Base-by-base conservation (phyloP, 2,113 vertebrate species). In the Thamnophis sirtalis region DNA sequence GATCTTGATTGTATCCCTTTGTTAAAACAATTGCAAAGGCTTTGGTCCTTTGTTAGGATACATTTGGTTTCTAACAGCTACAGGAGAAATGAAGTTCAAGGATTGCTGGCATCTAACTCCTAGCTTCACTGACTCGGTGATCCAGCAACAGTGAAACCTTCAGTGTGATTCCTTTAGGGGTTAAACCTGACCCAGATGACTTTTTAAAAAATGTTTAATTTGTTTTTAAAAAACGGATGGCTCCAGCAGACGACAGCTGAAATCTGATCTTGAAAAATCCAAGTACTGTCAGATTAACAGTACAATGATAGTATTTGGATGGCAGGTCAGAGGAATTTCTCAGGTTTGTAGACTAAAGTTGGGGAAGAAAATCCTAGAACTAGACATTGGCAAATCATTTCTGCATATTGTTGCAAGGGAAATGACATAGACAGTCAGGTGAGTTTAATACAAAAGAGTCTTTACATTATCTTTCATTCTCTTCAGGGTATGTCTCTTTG, bases 1-100 rank as follows among this genome's bases (percentile, higher is more conserved):
- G 50, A 51, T 51, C 50, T 51, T 51, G 50, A 51, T 51, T 51
- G 50, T 51, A 51, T 51, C 50, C 9, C 50, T 51, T 51, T 51
- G 50, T 51, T 51, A 51, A 51, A 51, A 90, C 94, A 85, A 95
- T 88, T 54, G 54, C 94, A 93, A 49, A 10, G 28, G 68, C n/a
- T 33, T 38, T 73, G 68, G n/a, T 17, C 15, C n/a, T 73, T 33
- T 33, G n/a, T 73, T 73, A 80, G 33, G 68, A 80, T 80, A 80
- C 43, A 33, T 9, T 80, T 80, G 73, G 33, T 43, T 43, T 43
- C 33, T 80, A 80, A 21, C 73, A 80, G 17, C 33, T 80, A 9
- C 33, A 80, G 73, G 73, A 80, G 33, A 80, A 80, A 43, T 80
- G 17, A 80, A 43, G 73, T 22, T 80, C 33, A 80, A 80, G 6